These are phyloP conservation scores for Steatocranus sp. DNA, from an alignment of 2,797 vertebrate species.

Conservation along the genomic window DNA sequence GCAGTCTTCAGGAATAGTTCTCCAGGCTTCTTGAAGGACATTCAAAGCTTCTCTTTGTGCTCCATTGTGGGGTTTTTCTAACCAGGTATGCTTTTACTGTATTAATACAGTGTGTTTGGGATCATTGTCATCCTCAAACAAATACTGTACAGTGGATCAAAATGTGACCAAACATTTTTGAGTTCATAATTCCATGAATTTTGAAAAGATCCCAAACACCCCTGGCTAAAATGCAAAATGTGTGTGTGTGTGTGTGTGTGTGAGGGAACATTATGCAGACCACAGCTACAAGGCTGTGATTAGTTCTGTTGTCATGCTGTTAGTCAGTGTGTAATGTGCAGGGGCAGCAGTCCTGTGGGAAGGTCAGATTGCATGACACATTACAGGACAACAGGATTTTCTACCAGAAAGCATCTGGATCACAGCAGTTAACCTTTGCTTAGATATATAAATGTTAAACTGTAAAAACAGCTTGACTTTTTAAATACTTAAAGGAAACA, in stretches of 20 bases:
- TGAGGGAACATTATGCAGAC: slow-evolving; percentile 34
- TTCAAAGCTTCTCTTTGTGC: neutral
- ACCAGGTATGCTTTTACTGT: neutral
- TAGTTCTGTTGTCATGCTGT: slow-evolving; percentile 60
- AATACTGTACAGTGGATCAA: neutral
- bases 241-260: neutral
- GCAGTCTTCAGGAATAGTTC: neutral
- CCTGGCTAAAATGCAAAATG: neutral
- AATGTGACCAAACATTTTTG: neutral
- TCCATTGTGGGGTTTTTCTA: rapidly evolving
- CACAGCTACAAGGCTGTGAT: slow-evolving; percentile 56
- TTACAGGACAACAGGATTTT: slow-evolving; percentile 28
- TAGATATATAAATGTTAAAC: neutral
- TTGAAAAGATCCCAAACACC: neutral
- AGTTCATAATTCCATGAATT: neutral
- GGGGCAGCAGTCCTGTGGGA: slow-evolving; percentile 59
- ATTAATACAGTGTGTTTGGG: neutral
- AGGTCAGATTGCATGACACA: slow-evolving; percentile 64
- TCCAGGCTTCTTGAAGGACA: neutral
- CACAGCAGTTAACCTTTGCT: slow-evolving; percentile 7
- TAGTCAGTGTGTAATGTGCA: slow-evolving; percentile 67
- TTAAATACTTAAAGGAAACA: neutral
- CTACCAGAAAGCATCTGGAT: slow-evolving; percentile 43
- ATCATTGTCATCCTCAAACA: neutral
- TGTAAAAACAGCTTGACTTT: neutral